Conservation (phyloP, 2,888 invertebrate genomes). For the Trissoscelio sp. region DNA sequence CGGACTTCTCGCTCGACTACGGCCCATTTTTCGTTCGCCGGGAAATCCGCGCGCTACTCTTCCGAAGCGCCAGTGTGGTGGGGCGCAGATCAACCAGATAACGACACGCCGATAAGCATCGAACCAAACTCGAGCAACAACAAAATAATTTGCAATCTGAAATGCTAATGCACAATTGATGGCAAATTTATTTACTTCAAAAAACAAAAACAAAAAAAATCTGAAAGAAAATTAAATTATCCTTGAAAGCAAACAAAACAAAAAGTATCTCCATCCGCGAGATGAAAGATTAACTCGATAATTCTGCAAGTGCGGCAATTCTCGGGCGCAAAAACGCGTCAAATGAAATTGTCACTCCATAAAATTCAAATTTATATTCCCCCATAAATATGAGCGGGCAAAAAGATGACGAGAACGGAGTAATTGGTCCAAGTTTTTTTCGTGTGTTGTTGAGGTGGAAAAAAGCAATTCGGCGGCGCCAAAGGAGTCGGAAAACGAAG, state of each 20-base stretch:
- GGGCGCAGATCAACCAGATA: conserved; percentile 31
- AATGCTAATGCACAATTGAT: not conserved
- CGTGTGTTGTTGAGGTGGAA: too few species aligned
- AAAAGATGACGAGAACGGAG: not conserved
- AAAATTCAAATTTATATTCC: conserved; percentile 17
- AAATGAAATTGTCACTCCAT: conserved; percentile 30
- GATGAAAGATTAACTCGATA: conserved; percentile 3
- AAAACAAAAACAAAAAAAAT: not conserved
- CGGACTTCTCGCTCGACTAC: conserved; percentile 63
- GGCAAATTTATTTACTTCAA: not conserved
- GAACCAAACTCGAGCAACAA: not conserved
- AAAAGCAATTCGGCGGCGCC: not conserved
- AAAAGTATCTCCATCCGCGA: not conserved
- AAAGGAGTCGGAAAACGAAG: not conserved
- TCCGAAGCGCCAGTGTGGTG: not conserved
- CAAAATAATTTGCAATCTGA: not conserved
- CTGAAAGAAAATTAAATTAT: not conserved
- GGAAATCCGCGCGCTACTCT: conserved; percentile 57
- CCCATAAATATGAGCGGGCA: conserved; percentile 7
- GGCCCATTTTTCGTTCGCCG: conserved; percentile 63
- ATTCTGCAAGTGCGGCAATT: not conserved
- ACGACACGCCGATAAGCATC: conserved; percentile 42
- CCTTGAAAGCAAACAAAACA: too few species aligned
- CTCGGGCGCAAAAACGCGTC: not conserved
- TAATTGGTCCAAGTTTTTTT: conserved; percentile 1